Base-by-base conservation (phyloP, 2,797 vertebrate species). In the Liasis olivaceus region DNA sequence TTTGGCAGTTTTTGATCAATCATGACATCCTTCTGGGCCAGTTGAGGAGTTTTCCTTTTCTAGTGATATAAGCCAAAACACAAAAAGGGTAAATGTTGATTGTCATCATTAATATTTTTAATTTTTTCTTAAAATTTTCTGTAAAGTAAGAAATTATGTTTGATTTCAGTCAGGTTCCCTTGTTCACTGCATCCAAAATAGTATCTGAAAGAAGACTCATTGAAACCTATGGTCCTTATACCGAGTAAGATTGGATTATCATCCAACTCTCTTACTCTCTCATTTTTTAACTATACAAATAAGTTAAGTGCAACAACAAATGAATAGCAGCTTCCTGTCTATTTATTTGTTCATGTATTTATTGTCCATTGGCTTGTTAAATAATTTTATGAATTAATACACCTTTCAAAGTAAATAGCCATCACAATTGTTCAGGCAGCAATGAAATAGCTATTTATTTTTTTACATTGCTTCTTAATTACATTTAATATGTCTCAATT, bases 361-460 rank as follows among this genome's bases (percentile, higher is more conserved):
- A 81, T 87, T 36, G 17, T 20, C 54, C 28, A 20, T 86, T 86
- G 15, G 85, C 47, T 86, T 59, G 56, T 88, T 88, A 77, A 90
- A 36, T 58, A 26, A 2, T 77, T 59, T 24, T 42, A 22, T 81
- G 72, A 90, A 90, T 90, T 90, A 42, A 24, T 47, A 42, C 24
- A 90, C 15, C 69, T 28, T 42, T 60, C 56, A 62, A 94, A 0
- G 5, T 54, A 90, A 95, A 87, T 62, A 66, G 92, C 0, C 4
- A 81, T 1, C 31, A 84, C 26, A 36, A 89, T 93, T 91, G 15
- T 56, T 95, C 69, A 92, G 92, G 72, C 56, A 72, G 42, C 95
- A 93, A 64, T 94, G 90, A 93, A 92, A 93, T 60, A 90, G 28
- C 87, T 93, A 85, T 91, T 94, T 90, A 85, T 88, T 51, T 60